Percentiles rank a stretch among this genome's conserved stretches.
These are phyloP conservation scores for Tetanocera ferruginea DNA, from an alignment of 2,888 invertebrate genomes.

Conservation along the genomic window DNA sequence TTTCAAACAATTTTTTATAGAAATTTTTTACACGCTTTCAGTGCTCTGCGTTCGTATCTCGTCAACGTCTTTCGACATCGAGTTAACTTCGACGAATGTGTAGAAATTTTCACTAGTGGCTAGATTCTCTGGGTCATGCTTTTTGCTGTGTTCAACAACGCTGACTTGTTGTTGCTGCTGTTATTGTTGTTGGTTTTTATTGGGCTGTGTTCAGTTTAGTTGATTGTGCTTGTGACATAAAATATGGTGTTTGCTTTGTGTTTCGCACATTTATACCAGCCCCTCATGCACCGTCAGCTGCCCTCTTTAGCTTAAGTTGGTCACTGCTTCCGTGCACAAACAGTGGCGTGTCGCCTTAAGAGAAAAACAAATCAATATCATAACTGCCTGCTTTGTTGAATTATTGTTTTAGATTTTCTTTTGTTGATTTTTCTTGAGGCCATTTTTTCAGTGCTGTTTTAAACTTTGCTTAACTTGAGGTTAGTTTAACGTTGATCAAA, in stretches of 20 bases:
- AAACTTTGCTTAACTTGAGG: no score
- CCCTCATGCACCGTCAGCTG: no score
- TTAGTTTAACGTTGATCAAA: no score
- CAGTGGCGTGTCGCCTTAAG: neutral
- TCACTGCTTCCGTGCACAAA: neutral
- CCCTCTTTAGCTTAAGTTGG: no score
- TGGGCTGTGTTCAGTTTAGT: slow-evolving; percentile 1
- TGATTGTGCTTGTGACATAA: neutral
- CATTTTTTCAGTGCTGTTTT: no score
- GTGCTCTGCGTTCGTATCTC: neutral
- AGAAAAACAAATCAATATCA: no score
- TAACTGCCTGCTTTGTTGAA: no score
- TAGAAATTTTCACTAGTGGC: slow-evolving; percentile 24
- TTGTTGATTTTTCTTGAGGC: neutral
- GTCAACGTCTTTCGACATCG: slow-evolving; percentile 42
- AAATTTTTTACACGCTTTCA: neutral
- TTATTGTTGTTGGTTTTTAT: neutral
- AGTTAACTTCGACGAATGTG: slow-evolving; percentile 43
- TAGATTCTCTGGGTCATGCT: slow-evolving; percentile 30
- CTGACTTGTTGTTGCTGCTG: neutral
- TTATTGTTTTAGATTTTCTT: neutral
- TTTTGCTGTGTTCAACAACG: slow-evolving; percentile 8
- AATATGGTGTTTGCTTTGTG: neutral
- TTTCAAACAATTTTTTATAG: neutral
- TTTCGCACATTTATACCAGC: neutral